Evolutionary conservation across 2,888 invertebrate species (phyloP).

Genomic region (Cephus pygmeus): DNA sequence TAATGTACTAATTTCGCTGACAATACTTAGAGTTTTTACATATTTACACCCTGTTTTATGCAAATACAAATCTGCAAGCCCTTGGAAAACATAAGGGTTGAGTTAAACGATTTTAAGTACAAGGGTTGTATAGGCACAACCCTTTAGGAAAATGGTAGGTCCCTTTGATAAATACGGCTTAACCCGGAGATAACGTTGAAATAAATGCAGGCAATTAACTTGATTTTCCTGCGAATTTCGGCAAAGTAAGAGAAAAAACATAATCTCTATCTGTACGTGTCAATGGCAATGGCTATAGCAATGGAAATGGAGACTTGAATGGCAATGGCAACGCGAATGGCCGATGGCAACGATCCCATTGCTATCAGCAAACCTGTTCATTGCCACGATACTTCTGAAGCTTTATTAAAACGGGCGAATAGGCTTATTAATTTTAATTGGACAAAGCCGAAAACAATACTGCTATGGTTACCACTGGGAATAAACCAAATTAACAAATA

Average conservation of each 20-base stretch:
- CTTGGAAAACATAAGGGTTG: not conserved
- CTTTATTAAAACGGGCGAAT: not conserved
- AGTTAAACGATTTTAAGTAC: not conserved
- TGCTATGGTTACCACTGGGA: not conserved
- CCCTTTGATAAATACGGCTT: too few species aligned
- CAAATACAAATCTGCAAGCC: not conserved
- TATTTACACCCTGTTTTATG: not conserved
- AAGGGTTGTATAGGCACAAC: not conserved
- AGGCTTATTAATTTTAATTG: not conserved
- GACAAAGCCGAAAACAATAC: not conserved
- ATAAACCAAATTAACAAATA: not conserved
- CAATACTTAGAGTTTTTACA: not conserved
- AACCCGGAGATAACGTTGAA: too few species aligned
- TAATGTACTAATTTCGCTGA: not conserved
- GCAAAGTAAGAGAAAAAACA: not conserved
- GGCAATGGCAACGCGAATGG: not conserved
- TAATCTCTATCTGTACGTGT: not conserved
- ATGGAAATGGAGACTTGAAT: not conserved
- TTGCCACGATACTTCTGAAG: not conserved
- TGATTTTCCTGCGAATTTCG: not conserved
- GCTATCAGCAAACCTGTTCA: not conserved
- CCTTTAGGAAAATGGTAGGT: not conserved
- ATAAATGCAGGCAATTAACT: too few species aligned
- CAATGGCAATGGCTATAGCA: not conserved
- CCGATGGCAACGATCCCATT: not conserved